phyloP scores from a whole-genome alignment of 2,888 invertebrate species.

The Escarpia spicata region DNA sequence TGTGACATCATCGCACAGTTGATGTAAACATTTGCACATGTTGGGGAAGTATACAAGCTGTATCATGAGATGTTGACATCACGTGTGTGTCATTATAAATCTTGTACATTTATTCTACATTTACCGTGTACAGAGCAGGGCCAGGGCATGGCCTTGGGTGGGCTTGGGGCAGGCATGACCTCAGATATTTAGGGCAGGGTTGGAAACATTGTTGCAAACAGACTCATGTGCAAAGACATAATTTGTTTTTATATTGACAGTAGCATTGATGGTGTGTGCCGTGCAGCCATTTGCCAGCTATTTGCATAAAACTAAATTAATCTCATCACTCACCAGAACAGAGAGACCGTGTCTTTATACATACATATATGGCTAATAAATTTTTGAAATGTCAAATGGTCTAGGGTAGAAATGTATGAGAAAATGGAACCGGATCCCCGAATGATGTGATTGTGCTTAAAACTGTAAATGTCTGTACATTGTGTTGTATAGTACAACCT shows the following conservation, averaged over 20 bases:
- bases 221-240: background rate
- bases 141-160: background rate
- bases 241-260: background rate
- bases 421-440: background rate
- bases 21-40: background rate
- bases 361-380: background rate
- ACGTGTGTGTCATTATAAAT: background rate
- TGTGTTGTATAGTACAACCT: background rate
- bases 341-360: no score
- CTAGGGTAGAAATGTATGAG: background rate
- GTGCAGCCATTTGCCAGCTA: background rate
- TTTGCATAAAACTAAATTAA: background rate
- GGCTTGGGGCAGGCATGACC: background rate
- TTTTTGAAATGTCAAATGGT: background rate
- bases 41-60: background rate
- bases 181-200: background rate
- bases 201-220: background rate
- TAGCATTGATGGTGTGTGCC: background rate
- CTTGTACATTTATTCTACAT: background rate
- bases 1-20: background rate
- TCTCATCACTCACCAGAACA: background rate
- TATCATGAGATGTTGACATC: background rate
- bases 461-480: background rate
- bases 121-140: background rate
- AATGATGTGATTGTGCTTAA: background rate